Evolutionary conservation across 2,113 vertebrate species (phyloP).

Genomic region (Phoxinus phoxinus): DNA sequence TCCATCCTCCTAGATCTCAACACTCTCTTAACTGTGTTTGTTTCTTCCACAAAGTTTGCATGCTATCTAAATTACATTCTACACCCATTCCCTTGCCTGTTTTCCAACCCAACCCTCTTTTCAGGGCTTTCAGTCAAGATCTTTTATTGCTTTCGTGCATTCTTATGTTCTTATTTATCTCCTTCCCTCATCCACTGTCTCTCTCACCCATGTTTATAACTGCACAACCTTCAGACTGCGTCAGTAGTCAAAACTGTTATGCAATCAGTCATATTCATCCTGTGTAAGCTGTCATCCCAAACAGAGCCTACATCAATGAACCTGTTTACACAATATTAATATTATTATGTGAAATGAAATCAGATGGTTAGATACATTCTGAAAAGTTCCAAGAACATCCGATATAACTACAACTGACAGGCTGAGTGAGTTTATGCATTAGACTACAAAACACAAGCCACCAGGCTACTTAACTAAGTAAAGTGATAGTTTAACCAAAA

Average conservation of each 20-base stretch:
- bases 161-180: constrained; percentile 5
- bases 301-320: not conserved
- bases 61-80: constrained; percentile 1
- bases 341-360: not conserved
- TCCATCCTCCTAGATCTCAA: constrained; percentile 18
- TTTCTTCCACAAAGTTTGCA: constrained; percentile 11
- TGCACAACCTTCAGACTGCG: not conserved
- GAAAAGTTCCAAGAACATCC: not conserved
- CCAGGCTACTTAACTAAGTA: not conserved
- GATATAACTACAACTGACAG: not conserved
- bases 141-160: not conserved
- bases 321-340: not conserved
- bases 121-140: not conserved
- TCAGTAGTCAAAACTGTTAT: not conserved
- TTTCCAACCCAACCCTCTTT: constrained; percentile 6
- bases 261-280: not conserved
- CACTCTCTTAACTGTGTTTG: constrained; percentile 1
- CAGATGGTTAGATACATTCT: not conserved
- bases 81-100: constrained; percentile 16
- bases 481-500: not conserved
- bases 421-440: not conserved
- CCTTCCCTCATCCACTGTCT: not conserved
- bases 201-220: not conserved
- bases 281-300: not conserved
- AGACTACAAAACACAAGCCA: not conserved